Conservation (phyloP, 2,113 vertebrate genomes). For the Grallaria varia region DNA sequence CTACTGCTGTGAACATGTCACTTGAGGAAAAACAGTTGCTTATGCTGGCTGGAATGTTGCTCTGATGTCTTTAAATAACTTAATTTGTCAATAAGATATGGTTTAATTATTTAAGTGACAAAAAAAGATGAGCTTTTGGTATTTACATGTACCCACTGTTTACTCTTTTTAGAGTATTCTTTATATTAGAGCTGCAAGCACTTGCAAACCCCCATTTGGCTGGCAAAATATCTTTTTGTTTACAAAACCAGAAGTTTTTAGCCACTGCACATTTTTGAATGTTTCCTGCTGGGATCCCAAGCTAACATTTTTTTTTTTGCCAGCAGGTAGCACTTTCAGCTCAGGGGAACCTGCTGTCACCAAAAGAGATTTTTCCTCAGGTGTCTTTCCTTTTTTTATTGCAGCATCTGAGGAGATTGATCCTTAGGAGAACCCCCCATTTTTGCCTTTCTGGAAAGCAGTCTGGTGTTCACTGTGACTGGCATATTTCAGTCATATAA, state of each 20-base stretch:
- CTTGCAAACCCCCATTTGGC: constrained; percentile 40
- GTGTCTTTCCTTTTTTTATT: constrained; percentile 22
- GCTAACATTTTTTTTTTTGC: constrained; percentile 46
- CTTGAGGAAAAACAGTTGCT: constrained; percentile 66
- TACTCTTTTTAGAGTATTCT: constrained; percentile 48
- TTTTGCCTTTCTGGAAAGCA: not conserved
- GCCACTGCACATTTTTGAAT: not conserved
- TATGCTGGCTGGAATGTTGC: constrained; percentile 41
- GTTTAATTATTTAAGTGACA: constrained; percentile 73
- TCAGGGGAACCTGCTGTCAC: constrained; percentile 33
- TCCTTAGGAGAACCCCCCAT: not conserved
- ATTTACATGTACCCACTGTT: constrained; percentile 61
- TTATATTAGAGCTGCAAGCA: constrained; percentile 35
- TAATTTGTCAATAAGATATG: constrained; percentile 62
- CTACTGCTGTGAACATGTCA: constrained; percentile 64
- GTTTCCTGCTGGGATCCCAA: constrained; percentile 39
- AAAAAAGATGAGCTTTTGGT: constrained; percentile 39
- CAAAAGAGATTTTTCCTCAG: constrained; percentile 45
- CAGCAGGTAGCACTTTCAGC: constrained; percentile 28
- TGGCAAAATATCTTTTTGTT: constrained; percentile 41
- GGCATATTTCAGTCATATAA: not conserved
- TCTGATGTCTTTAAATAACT: constrained; percentile 69
- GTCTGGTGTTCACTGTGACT: not conserved
- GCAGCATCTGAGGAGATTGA: not conserved
- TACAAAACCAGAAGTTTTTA: constrained; percentile 49